Conservation (phyloP, 2,113 vertebrate genomes). For the Upupa epops region DNA sequence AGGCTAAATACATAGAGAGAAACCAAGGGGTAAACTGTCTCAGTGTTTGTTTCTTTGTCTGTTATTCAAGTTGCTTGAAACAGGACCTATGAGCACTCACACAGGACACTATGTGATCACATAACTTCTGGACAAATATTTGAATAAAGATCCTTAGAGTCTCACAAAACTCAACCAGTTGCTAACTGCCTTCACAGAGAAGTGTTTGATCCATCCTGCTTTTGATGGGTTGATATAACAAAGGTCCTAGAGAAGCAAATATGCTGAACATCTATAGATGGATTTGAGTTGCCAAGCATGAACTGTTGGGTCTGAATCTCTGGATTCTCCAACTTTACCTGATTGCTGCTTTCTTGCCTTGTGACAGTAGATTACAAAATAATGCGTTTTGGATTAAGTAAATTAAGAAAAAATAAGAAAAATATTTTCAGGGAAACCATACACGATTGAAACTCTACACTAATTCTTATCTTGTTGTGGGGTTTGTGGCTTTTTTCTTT, state of each 20-base stretch:
- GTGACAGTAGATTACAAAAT: neutral
- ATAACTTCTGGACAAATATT: neutral
- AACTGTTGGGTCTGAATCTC: neutral
- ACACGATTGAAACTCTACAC: neutral
- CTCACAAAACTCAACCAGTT: neutral
- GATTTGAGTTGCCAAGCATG: neutral
- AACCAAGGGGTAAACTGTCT: neutral
- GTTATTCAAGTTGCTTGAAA: neutral
- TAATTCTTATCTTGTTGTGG: neutral
- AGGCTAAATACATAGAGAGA: neutral
- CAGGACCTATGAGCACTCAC: neutral
- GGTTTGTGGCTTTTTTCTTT: accelerated
- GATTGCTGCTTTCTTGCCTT: neutral
- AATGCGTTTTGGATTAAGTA: neutral
- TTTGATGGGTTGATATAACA: neutral
- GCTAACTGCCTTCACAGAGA: neutral
- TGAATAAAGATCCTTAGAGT: neutral
- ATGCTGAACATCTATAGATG: neutral
- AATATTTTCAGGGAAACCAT: neutral
- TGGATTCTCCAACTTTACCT: neutral
- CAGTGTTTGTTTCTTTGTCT: neutral
- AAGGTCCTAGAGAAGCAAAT: neutral
- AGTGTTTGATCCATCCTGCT: neutral
- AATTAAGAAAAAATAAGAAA: neutral
- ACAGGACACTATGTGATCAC: neutral